Base-by-base conservation (phyloP, 2,888 invertebrate species). In the Eupithecia pulchellata region DNA sequence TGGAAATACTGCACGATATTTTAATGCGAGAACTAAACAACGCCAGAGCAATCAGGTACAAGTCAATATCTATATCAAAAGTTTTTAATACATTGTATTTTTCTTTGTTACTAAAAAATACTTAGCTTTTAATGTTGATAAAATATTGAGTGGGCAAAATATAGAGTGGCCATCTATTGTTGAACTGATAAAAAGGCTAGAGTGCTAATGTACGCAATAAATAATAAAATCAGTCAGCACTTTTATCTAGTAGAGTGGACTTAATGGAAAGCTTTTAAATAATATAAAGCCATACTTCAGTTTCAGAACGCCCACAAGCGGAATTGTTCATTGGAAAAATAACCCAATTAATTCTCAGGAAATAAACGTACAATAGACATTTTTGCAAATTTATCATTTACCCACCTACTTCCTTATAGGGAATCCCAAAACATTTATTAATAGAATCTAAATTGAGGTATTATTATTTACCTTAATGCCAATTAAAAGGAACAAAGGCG, bases 161-260 rank as follows among this genome's bases (percentile, higher is more conserved):
- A n/a, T n/a, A n/a, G 58, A 68, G 67, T 69, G 67, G 61, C 42
- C 42, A 42, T 72, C 42, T 67, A 64, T 64, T 66, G 27, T 47
- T 68, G 9, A 63, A 60, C 52, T 63, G 63, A 66, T 72, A 66
- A 68, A 47, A 69, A 39, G 11, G 47, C 42, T 57, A 34, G 42
- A 72, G 42, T 62, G 63, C 57, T 62, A 58, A 36, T 58, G 63
- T 27, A 52, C 57, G 55, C 58, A 55, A 69, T 64, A 60, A 47
- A 55, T 69, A 61, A 57, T 65, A 64, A 57, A 67, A 69, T 63
- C 47, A 64, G 25, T 25, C 13, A 52, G 20, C n/a, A 47, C 42
- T 20, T 2, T 47, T 9, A n/a, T 25, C 11, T 11, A 52, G 20
- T 64, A 39, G 61, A 64, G 27, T 29, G 30, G 34, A 17, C 60